A percentile compares a stretch with the other conserved stretches of the same genome.
These are phyloP conservation scores for Trichogramma evanescens DNA, from an alignment of 2,888 invertebrate genomes.

Conservation along the genomic window DNA sequence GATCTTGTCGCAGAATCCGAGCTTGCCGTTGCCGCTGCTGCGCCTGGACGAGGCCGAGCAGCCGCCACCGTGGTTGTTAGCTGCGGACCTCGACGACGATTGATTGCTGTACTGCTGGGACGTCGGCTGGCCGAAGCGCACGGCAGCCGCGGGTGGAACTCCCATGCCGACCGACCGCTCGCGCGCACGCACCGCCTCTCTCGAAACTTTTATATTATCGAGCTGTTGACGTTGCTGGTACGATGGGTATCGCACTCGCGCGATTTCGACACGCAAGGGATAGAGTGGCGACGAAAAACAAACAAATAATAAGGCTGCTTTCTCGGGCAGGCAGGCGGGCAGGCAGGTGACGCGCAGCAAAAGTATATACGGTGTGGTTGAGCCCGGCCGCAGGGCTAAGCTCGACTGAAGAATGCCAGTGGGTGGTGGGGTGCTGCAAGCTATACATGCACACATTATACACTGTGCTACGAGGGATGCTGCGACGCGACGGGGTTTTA, in stretches of 20 bases:
- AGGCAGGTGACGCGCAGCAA: neutral
- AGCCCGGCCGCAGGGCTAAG: slow-evolving; percentile 9
- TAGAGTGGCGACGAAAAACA: too few relatives aligned
- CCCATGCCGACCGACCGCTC: slow-evolving; percentile 41
- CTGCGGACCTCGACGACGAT: neutral
- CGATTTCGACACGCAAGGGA: too few relatives aligned
- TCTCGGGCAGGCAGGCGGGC: too few relatives aligned
- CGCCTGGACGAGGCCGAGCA: slow-evolving; percentile 5
- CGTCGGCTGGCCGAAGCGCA: slow-evolving; percentile 38
- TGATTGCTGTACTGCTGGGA: slow-evolving; percentile 12
- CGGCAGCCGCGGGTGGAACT: slow-evolving; percentile 37
- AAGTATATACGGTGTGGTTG: neutral
- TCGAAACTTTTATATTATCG: too few relatives aligned
- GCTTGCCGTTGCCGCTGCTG: neutral
- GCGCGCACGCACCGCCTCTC: slow-evolving; percentile 12
- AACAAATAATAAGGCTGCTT: too few relatives aligned
- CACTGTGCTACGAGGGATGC: neutral
- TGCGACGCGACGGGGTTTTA: neutral
- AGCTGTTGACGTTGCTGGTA: too few relatives aligned
- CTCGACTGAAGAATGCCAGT: slow-evolving; percentile 3
- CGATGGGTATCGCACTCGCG: too few relatives aligned
- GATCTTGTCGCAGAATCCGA: slow-evolving; percentile 60
- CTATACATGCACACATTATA: too few relatives aligned
- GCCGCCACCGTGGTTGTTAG: neutral
- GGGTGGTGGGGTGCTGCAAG: too few relatives aligned